phyloP scores from a whole-genome alignment of 2,113 vertebrate species.

The Eira barbara region DNA sequence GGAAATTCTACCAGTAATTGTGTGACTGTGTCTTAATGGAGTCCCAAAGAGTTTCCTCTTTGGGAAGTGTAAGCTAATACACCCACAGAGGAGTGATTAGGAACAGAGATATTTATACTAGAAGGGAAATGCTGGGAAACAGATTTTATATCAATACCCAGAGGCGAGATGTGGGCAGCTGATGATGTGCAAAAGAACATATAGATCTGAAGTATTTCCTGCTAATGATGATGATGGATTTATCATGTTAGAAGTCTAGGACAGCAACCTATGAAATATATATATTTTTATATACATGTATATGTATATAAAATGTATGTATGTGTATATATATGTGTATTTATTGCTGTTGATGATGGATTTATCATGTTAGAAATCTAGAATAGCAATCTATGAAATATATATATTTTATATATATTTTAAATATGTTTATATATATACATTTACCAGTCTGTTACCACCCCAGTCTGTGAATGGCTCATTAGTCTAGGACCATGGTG shows the following conservation, averaged over 20 bases:
- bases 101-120: constrained; percentile 58
- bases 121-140: constrained; percentile 54
- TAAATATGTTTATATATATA: background rate
- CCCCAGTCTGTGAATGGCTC: background rate
- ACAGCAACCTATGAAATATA: background rate
- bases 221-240: constrained; percentile 33
- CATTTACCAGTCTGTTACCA: background rate
- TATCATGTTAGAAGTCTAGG: constrained; percentile 14
- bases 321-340: background rate
- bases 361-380: too few species aligned
- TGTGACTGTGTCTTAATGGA: constrained; percentile 56
- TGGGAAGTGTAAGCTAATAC: constrained; percentile 67
- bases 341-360: background rate
- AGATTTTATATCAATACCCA: constrained; percentile 56
- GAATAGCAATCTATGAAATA: background rate
- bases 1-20: constrained; percentile 43
- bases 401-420: background rate
- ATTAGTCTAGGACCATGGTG: background rate
- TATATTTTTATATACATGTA: background rate
- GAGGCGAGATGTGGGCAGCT: constrained; percentile 59
- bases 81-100: constrained; percentile 63
- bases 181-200: constrained; percentile 50
- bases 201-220: constrained; percentile 21
- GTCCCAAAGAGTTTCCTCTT: constrained; percentile 64
- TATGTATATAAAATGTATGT: background rate